A percentile compares a stretch with the other conserved stretches of the same genome.
Evolutionary conservation across 2,888 invertebrate species (phyloP).

Genomic region (Spicauda simplicius): DNA sequence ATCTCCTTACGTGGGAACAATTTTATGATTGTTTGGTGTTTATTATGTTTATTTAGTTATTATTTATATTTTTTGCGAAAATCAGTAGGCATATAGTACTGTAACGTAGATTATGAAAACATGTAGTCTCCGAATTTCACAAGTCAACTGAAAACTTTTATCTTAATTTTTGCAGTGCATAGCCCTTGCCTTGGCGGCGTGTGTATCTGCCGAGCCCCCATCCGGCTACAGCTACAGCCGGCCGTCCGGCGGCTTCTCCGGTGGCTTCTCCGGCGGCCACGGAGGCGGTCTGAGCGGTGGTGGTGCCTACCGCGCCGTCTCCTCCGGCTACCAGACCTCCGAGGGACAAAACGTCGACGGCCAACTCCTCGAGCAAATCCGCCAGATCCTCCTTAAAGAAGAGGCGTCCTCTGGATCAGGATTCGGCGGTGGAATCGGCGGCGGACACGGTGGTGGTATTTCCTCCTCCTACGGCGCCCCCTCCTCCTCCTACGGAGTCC

Average conservation of each 20-base stretch:
- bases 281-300: slow-evolving; percentile 78
- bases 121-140: too few species aligned
- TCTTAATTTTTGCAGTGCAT: slow-evolving; percentile 87
- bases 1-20: not conserved
- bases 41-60: too few species aligned
- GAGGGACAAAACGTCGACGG: slow-evolving; percentile 93
- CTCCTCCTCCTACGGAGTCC: slow-evolving; percentile 87
- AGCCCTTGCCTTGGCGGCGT: slow-evolving; percentile 91
- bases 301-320: slow-evolving; percentile 90
- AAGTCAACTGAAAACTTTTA: not conserved
- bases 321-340: slow-evolving; percentile 91
- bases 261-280: slow-evolving; percentile 64
- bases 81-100: too few species aligned
- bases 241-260: slow-evolving; percentile 82
- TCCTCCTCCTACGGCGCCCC: slow-evolving; percentile 88
- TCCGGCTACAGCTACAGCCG: slow-evolving; percentile 91
- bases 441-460: slow-evolving; percentile 83
- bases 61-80: too few species aligned
- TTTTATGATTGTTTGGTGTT: too few species aligned
- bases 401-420: slow-evolving; percentile 87
- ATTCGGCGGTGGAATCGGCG: slow-evolving; percentile 74
- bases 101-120: too few species aligned
- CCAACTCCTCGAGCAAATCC: slow-evolving; percentile 92
- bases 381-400: slow-evolving; percentile 93
- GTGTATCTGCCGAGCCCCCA: slow-evolving; percentile 90